These are phyloP conservation scores for Zaprionus gabonicus DNA, from an alignment of 1,140 invertebrate genomes.

Conservation along the genomic window DNA sequence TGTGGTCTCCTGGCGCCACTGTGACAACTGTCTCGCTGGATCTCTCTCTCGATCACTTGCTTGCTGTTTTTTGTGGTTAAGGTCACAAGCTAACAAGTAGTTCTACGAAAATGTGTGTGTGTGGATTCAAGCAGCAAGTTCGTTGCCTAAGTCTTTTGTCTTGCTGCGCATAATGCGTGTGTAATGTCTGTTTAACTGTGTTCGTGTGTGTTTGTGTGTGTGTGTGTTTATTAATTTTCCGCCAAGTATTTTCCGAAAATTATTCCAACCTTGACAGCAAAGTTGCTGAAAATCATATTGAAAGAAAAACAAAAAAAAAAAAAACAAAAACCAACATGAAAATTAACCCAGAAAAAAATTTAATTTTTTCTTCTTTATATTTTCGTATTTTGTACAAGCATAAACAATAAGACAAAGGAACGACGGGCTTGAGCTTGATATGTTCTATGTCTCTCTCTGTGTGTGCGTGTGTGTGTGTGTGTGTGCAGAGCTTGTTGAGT, in stretches of 20 bases:
- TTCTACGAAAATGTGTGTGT: constrained; percentile 26
- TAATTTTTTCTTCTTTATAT: constrained; percentile 25
- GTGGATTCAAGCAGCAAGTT: constrained; percentile 50
- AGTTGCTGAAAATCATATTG: constrained; percentile 48
- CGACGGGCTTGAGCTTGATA: constrained; percentile 35
- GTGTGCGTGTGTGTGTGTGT: constrained; percentile 36
- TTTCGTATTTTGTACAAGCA: constrained; percentile 32
- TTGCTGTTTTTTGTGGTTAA: constrained; percentile 34
- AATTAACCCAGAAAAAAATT: constrained; percentile 59
- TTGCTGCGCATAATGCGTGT: constrained; percentile 45
- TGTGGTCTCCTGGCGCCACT: constrained; percentile 75
- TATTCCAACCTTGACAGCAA: constrained; percentile 62
- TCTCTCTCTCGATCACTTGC: background rate
- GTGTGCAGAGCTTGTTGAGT: constrained; percentile 42
- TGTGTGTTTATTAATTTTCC: constrained; percentile 54
- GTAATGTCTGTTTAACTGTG: background rate
- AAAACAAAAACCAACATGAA: constrained; percentile 41
- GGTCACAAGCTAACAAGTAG: background rate
- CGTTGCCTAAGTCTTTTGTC: constrained; percentile 68
- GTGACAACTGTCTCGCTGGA: constrained; percentile 50
- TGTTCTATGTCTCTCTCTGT: constrained; percentile 19
- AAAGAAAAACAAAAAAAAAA: constrained; percentile 25
- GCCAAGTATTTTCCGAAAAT: constrained; percentile 59
- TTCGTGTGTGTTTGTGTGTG: background rate
- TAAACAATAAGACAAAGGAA: constrained; percentile 60